Base-by-base conservation (phyloP, 1,140 invertebrate species). In the Drosophila quadrilineata region DNA sequence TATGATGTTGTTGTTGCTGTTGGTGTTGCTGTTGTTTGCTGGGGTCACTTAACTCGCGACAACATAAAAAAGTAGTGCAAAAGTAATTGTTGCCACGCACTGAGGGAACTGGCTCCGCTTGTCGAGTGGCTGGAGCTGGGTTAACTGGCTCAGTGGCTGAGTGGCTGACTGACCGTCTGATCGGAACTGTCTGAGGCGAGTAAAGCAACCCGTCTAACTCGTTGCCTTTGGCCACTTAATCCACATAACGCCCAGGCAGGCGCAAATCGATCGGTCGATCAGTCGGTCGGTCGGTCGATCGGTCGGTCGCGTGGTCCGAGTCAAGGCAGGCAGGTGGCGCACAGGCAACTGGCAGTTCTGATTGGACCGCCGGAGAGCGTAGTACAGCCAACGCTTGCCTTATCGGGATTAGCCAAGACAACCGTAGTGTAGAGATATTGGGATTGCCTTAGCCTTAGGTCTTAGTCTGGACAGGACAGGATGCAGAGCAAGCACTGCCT, bases 11-110 rank as follows among this genome's bases (percentile, higher is more conserved):
- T 33, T 17, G 45, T 9, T 16, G 17, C 38, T 16, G 29, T 29
- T 43, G 56, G 56, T 21, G 43, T 43, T 38, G 46, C n/a, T n/a
- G n/a, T n/a, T 14, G 46, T n/a, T 46, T 29, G 38, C 24, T 45
- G 33, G 53, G 60, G 59, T 22, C 66, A 56, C 48, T 58, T 38
- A 38, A 62, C 62, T 36, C 4, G 31, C 57, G 45, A 53, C 16
- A 24, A 40, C 71, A 67, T 59, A 71, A 76, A 84, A 80, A 84
- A 79, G 60, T 79, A 85, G 79, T 85, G 70, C 79, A 85, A 84
- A 84, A 84, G 79, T 84, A 84, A 84, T 84, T 85, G 79, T 84
- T 58, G 53, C 59, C 59, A 85, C 80, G 73, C 79, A 76, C 52
- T 67, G 79, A 77, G 64, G 71, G 76, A 10, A 35, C 12, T n/a